Base-by-base conservation (phyloP, 2,888 invertebrate species). In the Drosophila yooni region DNA sequence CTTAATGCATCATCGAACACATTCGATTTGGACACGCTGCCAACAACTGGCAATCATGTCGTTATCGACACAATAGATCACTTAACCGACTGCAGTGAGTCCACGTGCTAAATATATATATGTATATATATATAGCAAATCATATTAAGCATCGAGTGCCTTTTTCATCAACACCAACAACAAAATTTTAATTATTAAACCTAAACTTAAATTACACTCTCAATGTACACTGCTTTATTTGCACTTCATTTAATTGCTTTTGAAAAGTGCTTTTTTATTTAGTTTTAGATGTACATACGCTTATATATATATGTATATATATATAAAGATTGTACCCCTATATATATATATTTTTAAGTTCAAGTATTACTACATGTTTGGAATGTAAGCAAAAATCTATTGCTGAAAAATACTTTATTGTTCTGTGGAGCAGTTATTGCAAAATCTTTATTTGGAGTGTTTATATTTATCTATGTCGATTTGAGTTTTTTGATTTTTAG, bases 1-100 rank as follows among this genome's bases (percentile, higher is more conserved):
- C 70, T 91, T 43, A 89, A 84, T 57, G 81, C 89, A 50, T 63
- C 89, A 50, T 70, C 88, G n/a, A 81, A 76, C 38, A 74, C 78
- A 21, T 70, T 89, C 73, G 70, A 84, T 67, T 36, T 86, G 73
- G 82, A 90, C 70, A 31, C 63, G 33, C 67, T 86, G 18, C 76
- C 69, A 54, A 59, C 18, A n/a, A 68, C 8, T 38, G 40, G 54
- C 13, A 38, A 79, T 71, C 76, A 79, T 38, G 75, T 77, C 15
- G 80, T 71, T 6, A 80, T 79, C 50, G 77, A 78, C 10, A 40
- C 78, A 52, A 68, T 78, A 10, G 78, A 78, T 50, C 71, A 80
- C 34, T 58, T 78, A 15, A 80, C 78, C 50, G 80, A 78, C 67
- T 70, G 77, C 67, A 78, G 78, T 60, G 78, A 78, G 61, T 78